Evolutionary conservation across 2,113 vertebrate species (phyloP).

Genomic region (Mesembrinibis cayennensis): DNA sequence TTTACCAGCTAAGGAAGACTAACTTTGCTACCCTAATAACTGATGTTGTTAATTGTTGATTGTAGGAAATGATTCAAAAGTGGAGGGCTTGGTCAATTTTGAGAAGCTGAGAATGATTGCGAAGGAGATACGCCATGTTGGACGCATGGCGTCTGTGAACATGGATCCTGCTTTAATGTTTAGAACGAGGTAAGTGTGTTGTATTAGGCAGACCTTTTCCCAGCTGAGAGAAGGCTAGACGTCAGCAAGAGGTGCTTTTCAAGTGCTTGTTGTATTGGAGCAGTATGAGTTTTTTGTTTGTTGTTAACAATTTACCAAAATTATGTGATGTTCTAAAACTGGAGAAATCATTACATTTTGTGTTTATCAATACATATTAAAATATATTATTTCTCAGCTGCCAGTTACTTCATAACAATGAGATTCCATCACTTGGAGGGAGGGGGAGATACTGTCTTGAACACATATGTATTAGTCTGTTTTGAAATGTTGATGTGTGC

Average conservation of each 20-base stretch:
- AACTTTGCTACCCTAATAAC: not conserved
- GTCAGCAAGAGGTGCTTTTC: not conserved
- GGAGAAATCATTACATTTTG: not conserved
- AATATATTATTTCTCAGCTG: not conserved
- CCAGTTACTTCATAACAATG: not conserved
- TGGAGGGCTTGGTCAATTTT: slow-evolving; percentile 97
- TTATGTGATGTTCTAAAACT: not conserved
- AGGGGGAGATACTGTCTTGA: not conserved
- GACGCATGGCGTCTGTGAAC: slow-evolving; percentile 96
- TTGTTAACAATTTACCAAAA: not conserved
- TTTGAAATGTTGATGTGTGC: not conserved
- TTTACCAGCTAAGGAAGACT: not conserved
- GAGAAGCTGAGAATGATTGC: slow-evolving; percentile 99
- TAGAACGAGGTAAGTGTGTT: slow-evolving; percentile 84
- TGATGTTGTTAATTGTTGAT: not conserved
- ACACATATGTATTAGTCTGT: not conserved
- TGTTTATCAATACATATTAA: not conserved
- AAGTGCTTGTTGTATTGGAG: not conserved
- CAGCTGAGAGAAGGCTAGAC: not conserved
- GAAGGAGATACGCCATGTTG: slow-evolving; percentile 97
- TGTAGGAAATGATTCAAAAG: slow-evolving; percentile 96
- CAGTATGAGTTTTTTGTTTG: not conserved
- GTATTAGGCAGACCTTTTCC: not conserved
- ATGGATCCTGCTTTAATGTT: slow-evolving; percentile 99
- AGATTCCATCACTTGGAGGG: not conserved